A percentile compares a stretch with the other conserved stretches of the same genome.
These are phyloP conservation scores for Choloepus didactylus DNA, from an alignment of 2,797 vertebrate species.

Conservation along the genomic window DNA sequence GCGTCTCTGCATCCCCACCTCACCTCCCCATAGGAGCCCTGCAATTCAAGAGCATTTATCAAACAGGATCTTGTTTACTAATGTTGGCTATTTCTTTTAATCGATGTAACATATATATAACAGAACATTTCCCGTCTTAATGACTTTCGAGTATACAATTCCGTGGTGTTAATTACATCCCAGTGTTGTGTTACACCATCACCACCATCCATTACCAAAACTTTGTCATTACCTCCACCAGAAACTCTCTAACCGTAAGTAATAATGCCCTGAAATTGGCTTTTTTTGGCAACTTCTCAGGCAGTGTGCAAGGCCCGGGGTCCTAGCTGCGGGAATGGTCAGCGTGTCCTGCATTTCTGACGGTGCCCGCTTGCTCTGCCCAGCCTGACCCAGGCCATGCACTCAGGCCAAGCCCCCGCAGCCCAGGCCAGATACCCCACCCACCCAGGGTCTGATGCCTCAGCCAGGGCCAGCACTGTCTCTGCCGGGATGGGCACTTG, in stretches of 20 bases:
- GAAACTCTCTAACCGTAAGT: no score
- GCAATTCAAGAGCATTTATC: background rate
- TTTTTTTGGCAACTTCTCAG: background rate
- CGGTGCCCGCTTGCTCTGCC: background rate
- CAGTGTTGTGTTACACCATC: no score
- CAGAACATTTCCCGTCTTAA: no score
- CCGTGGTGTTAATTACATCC: no score
- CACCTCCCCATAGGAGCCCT: background rate
- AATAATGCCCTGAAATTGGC: background rate
- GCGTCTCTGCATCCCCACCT: background rate
- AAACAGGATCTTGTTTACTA: conserved; percentile 44
- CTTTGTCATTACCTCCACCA: no score
- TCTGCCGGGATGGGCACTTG: background rate
- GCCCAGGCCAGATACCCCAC: background rate
- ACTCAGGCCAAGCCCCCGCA: no score
- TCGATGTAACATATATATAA: no score
- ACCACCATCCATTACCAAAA: no score
- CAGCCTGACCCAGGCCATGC: background rate
- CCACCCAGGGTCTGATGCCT: background rate
- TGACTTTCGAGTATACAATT: no score
- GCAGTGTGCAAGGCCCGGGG: background rate
- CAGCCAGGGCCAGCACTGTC: background rate
- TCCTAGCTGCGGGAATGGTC: background rate
- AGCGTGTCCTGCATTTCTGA: background rate
- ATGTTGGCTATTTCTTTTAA: background rate